Percentiles rank a stretch among this genome's conserved stretches.
phyloP scores from a whole-genome alignment of 92 coral and sea anemone species.

The Palythoa grandiflora region DNA sequence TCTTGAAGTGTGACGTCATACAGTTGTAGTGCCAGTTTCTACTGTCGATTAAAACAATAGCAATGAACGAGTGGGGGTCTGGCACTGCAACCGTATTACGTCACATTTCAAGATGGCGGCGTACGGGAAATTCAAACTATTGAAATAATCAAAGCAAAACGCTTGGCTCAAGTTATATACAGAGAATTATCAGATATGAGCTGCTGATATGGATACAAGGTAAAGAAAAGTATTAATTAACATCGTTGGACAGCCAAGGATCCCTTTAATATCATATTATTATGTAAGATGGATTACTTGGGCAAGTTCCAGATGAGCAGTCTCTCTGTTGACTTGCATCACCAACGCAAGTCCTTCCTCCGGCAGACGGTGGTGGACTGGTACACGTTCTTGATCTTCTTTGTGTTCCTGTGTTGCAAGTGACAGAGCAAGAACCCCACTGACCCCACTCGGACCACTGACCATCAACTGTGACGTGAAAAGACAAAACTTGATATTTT shows the following conservation, averaged over 20 bases:
- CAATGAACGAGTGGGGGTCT: too few species aligned
- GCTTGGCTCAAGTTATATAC: too few species aligned
- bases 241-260: neutral
- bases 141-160: too few species aligned
- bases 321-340: neutral
- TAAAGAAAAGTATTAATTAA: too few species aligned
- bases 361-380: conserved; percentile 44
- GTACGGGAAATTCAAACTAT: too few species aligned
- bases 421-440: conserved; percentile 42
- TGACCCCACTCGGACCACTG: conserved; percentile 49
- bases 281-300: neutral
- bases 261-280: neutral
- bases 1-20: too few species aligned
- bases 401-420: conserved; percentile 53
- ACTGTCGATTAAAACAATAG: too few species aligned
- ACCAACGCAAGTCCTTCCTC: conserved; percentile 41
- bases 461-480: conserved; percentile 49
- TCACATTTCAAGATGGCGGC: too few species aligned
- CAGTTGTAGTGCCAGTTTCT: too few species aligned
- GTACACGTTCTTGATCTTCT: conserved; percentile 50
- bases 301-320: conserved; percentile 28
- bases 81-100: too few species aligned
- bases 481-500: neutral
- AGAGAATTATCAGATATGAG: too few species aligned
- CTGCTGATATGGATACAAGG: too few species aligned